phyloP scores from a whole-genome alignment of 2,113 vertebrate genomes.

The Lycaon pictus region DNA sequence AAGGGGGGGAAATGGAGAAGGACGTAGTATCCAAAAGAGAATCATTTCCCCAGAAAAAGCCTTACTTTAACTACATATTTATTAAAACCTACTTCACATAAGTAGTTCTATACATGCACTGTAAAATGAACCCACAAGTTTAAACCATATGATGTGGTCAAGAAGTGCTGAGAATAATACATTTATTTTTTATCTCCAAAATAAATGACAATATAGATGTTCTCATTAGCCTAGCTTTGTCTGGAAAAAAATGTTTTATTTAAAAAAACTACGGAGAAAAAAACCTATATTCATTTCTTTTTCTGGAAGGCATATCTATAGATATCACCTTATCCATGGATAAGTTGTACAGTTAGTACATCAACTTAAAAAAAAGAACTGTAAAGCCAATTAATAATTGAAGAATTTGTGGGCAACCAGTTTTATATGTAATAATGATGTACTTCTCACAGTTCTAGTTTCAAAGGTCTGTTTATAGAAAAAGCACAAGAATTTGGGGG shows the following conservation, averaged over 20 bases:
- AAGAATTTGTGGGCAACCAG: not conserved
- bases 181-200: constrained; percentile 33
- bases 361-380: constrained; percentile 4
- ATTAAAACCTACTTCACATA: constrained; percentile 19
- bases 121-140: not conserved
- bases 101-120: not conserved
- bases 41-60: not conserved
- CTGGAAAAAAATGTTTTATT: constrained; percentile 18
- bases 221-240: not conserved
- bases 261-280: constrained; percentile 1
- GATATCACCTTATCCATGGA: not conserved
- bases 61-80: not conserved
- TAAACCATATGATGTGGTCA: not conserved
- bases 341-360: not conserved
- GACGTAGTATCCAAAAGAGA: not conserved
- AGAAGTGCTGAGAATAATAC: not conserved
- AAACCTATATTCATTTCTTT: not conserved
- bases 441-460: not conserved
- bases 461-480: not conserved
- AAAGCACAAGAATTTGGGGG: not conserved
- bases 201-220: not conserved
- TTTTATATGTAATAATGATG: not conserved
- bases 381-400: not conserved
- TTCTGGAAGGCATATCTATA: not conserved
- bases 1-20: not conserved